Base-by-base conservation (phyloP, 2,888 invertebrate genomes). In the Calliopum simillimum region DNA sequence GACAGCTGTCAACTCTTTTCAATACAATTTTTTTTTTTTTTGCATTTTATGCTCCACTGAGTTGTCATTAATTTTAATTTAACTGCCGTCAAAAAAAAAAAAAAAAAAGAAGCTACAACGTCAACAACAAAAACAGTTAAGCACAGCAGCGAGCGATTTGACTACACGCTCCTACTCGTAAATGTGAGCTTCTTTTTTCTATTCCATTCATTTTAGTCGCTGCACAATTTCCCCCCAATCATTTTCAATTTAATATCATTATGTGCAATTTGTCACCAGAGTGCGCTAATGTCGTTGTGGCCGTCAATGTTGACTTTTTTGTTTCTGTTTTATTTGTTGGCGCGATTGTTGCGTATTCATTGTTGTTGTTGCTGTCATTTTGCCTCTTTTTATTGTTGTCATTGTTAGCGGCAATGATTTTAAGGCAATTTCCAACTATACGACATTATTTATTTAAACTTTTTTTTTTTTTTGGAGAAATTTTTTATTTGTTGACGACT, bases 161-260 rank as follows among this genome's bases (percentile, higher is more conserved):
- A 8, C 33, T 33, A n/a, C n/a, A n/a, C n/a, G n/a, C n/a, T n/a
- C n/a, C n/a, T n/a, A n/a, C n/a, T n/a, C n/a, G n/a, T n/a, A 3
- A 6, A 33, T 33, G 33, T 33, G 5, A 33, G 33, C 33, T 33
- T 33, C 33, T 8, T 8, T 33, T 33, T 33, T 33, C 33, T 33
- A 33, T n/a, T n/a, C n/a, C n/a, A n/a, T n/a, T n/a, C n/a, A n/a
- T 33, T 23, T 25, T 25, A n/a, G 56, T 25, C 56, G 23, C 63
- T 63, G 25, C 43, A 41, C 51, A 53, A 64, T 55, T 65, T 13
- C 49, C 1, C 5, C 76, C 76, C 82, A 83, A 83, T 83, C 82
- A 80, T 82, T 84, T 84, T 82, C 83, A 83, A 83, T 83, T 83
- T 79, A 77, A 79, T 81, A 79, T 84, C 84, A 84, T 83, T 83